These are phyloP conservation scores for Volucella inanis DNA, from an alignment of 2,888 invertebrate species.

Conservation along the genomic window DNA sequence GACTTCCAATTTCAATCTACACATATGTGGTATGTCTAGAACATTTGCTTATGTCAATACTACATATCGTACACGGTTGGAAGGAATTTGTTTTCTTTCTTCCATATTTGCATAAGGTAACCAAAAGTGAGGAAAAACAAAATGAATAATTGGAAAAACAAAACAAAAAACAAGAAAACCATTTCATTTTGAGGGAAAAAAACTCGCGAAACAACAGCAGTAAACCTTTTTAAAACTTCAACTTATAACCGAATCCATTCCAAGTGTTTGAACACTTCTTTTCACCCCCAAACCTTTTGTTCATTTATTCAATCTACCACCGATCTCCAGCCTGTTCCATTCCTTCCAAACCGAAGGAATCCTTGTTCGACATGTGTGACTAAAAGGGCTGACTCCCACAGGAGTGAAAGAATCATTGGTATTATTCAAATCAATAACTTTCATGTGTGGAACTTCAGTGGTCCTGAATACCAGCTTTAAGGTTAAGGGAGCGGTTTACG, in stretches of 20 bases:
- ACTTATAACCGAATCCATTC: slow-evolving; percentile 61
- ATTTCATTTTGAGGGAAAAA: slow-evolving; percentile 6
- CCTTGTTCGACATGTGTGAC: slow-evolving; percentile 45
- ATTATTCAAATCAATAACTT: slow-evolving; percentile 59
- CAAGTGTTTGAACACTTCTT: slow-evolving; percentile 43
- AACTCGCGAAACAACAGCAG: slow-evolving; percentile 51
- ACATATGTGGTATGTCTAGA: too few species aligned
- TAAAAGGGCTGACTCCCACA: slow-evolving; percentile 14
- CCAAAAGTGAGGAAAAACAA: neutral
- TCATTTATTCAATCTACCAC: slow-evolving; percentile 10
- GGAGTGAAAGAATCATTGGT: slow-evolving; percentile 48
- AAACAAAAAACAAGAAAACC: slow-evolving; percentile 25
- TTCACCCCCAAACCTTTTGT: neutral
- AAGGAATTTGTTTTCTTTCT: slow-evolving; percentile 28
- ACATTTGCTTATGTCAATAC: slow-evolving; percentile 1
- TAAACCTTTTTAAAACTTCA: slow-evolving; percentile 41
- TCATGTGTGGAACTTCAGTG: slow-evolving; percentile 3
- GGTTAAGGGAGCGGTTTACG: neutral
- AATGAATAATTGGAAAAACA: slow-evolving; percentile 1
- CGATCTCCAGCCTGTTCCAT: neutral
- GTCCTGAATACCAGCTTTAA: slow-evolving; percentile 6
- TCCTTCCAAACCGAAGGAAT: neutral
- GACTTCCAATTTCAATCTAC: too few species aligned
- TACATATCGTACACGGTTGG: slow-evolving; percentile 4
- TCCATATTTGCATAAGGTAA: slow-evolving; percentile 43